These are phyloP conservation scores for Allolobophora icterica DNA, from an alignment of 2,888 invertebrate genomes.

Conservation along the genomic window DNA sequence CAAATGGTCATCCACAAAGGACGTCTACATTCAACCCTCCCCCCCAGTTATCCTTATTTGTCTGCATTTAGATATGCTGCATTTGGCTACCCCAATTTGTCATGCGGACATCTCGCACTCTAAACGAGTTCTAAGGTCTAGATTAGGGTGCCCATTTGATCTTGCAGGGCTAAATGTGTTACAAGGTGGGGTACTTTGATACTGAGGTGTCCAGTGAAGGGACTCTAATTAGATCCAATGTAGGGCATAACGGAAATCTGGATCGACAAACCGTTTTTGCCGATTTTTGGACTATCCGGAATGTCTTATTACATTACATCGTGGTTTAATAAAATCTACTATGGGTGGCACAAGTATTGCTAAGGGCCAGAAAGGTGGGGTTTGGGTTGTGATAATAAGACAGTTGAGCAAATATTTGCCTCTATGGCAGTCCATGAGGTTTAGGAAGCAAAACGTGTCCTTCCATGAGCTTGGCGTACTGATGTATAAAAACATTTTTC, in stretches of 20 bases:
- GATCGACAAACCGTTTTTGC: too few relatives aligned
- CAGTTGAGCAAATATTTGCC: too few relatives aligned
- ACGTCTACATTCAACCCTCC: not conserved
- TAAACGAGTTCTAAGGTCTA: not conserved
- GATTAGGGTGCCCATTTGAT: not conserved
- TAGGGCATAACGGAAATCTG: too few relatives aligned
- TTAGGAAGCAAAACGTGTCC: not conserved
- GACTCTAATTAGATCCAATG: not conserved
- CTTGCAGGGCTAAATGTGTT: not conserved
- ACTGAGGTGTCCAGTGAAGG: not conserved
- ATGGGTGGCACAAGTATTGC: not conserved
- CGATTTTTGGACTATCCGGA: too few relatives aligned
- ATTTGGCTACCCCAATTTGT: not conserved
- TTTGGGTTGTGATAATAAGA: not conserved
- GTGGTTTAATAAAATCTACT: not conserved
- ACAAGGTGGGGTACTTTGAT: not conserved
- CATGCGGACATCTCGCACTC: not conserved
- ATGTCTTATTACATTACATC: not conserved
- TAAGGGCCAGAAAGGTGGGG: not conserved
- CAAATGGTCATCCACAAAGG: not conserved
- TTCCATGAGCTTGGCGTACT: not conserved
- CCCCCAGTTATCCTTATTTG: not conserved
- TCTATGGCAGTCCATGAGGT: not conserved
- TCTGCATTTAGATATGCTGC: not conserved
- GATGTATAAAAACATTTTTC: not conserved